phyloP scores from a whole-genome alignment of 1,140 invertebrate species.

The Zaprionus africanus region DNA sequence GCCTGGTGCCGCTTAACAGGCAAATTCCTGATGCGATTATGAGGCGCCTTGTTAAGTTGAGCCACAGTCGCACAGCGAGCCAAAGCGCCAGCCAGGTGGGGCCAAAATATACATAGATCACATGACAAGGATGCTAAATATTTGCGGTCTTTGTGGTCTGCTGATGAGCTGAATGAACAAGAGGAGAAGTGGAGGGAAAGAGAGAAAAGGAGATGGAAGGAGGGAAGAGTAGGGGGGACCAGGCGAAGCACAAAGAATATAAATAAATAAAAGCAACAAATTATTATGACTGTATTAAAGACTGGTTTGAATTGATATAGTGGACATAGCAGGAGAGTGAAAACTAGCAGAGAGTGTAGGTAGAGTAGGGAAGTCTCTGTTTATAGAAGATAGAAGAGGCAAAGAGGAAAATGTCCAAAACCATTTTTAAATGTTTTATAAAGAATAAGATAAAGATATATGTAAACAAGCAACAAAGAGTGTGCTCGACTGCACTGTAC shows the following conservation, averaged over 20 bases:
- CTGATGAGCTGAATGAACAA: neutral
- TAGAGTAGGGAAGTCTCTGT: too few species aligned
- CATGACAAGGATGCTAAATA: constrained; percentile 53
- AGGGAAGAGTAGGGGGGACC: too few species aligned
- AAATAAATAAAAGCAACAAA: neutral
- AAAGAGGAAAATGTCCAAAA: too few species aligned
- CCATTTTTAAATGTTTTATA: too few species aligned
- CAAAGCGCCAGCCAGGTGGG: constrained; percentile 28
- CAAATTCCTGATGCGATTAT: constrained; percentile 80
- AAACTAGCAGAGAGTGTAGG: too few species aligned
- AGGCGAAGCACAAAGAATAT: neutral
- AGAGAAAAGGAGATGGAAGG: too few species aligned
- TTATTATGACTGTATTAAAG: neutral
- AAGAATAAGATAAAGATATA: too few species aligned
- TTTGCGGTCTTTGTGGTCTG: constrained; percentile 63
- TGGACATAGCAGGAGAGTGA: too few species aligned
- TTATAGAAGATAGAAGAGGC: too few species aligned
- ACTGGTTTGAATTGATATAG: neutral
- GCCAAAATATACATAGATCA: constrained; percentile 40
- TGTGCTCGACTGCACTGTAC: too few species aligned
- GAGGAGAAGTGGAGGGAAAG: too few species aligned
- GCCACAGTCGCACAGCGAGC: constrained; percentile 26
- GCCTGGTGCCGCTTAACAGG: constrained; percentile 61
- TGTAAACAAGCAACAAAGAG: too few species aligned
- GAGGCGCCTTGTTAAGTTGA: constrained; percentile 76